Evolutionary conservation across 1,140 invertebrate species (phyloP), one percentile per base, ranked within the genome.

Genomic region (Holotrichia oblita): DNA sequence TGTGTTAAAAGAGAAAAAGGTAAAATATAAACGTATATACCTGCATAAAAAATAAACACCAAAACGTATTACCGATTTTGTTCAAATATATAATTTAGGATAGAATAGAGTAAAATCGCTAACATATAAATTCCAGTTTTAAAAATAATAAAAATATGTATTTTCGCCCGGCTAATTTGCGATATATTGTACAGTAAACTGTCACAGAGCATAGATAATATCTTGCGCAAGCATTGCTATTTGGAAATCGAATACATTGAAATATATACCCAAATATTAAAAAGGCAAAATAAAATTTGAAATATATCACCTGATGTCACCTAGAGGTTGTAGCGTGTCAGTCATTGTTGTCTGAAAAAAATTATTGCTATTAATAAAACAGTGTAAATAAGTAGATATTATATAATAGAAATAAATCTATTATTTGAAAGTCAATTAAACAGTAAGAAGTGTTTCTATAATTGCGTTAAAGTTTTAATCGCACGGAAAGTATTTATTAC

Each of bases 111-210:
- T 55, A 14, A 17, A 55, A 55, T 55, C 48, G 48, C n/a, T 55
- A 55, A 55, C 48, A 55, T 55, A 17, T 55, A 55, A 55, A 55
- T 55, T 55, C 14, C n/a, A 17, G 48, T 55, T 7, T 34, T 6
- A 34, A 69, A 27, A 27, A 22, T 34, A 69, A 69, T 69, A 69
- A 69, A 69, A 69, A 27, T 69, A 22, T 69, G 22, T 69, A 22
- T 69, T 69, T 27, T 69, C 24, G 12, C 8, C 12, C 22, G 22
- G 12, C 20, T 22, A 22, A 69, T 55, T 55, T 55, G 14, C 48
- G 48, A 55, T 55, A 69, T 34, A 22, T 69, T 27, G 20, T 10
- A 69, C 22, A 69, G 22, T 27, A 69, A 69, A 69, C 61, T 69
- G 61, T 55, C 48, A 55, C 48, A 55, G 22, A 27, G 12, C 12